Conservation (phyloP, 2,888 invertebrate species). For the Oligia strigilis region DNA sequence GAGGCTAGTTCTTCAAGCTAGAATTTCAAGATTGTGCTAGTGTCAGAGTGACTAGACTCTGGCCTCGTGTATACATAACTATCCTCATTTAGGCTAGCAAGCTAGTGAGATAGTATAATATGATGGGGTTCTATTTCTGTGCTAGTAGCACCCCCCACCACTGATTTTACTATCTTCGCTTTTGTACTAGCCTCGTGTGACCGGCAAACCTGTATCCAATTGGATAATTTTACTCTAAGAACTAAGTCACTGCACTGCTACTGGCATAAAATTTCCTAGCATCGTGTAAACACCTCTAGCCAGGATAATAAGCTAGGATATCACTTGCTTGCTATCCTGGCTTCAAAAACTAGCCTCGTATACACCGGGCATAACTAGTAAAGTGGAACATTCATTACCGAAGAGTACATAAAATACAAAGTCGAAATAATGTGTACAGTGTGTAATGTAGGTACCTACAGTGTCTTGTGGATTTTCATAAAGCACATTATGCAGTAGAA, state of each 20-base stretch:
- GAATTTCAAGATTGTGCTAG: too few relatives aligned
- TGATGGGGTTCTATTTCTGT: not conserved
- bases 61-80: not conserved
- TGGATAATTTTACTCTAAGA: not conserved
- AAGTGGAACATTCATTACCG: not conserved
- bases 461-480: not conserved
- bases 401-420: not conserved
- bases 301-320: too few relatives aligned
- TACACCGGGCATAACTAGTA: not conserved
- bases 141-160: not conserved
- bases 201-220: not conserved
- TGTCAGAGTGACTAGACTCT: not conserved
- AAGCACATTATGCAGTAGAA: not conserved
- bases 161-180: not conserved
- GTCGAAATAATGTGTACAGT: slow-evolving; percentile 10
- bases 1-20: not conserved
- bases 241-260: not conserved
- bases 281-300: not conserved
- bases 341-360: not conserved
- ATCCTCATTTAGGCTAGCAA: not conserved
- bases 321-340: not conserved
- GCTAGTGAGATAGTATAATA: too few relatives aligned
- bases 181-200: not conserved
- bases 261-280: not conserved
- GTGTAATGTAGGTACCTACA: not conserved